These are phyloP conservation scores for Zalophus californianus DNA, from an alignment of 2,797 vertebrate genomes.

Conservation along the genomic window DNA sequence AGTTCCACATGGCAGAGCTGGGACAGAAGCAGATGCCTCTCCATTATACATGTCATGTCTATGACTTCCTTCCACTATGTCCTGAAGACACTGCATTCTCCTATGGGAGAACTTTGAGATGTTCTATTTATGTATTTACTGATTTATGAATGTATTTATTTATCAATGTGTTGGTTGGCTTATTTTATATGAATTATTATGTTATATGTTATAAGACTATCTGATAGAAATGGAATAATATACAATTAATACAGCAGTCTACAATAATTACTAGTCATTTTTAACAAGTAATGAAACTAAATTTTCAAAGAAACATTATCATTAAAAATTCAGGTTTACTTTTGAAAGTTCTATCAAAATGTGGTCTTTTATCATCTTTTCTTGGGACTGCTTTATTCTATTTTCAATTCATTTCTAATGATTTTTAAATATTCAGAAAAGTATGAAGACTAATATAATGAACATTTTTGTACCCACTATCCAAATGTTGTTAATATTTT, in stretches of 20 bases:
- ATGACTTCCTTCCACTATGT: background rate
- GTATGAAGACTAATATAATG: background rate
- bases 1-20: background rate
- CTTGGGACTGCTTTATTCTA: background rate
- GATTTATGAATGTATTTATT: background rate
- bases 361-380: background rate
- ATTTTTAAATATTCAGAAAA: constrained; percentile 44
- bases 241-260: background rate
- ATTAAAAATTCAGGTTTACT: background rate
- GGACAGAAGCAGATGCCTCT: background rate
- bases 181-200: background rate
- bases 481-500: background rate
- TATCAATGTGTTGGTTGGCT: background rate
- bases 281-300: background rate
- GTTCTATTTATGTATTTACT: background rate
- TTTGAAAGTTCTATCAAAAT: constrained; percentile 7
- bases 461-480: background rate
- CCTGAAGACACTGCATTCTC: background rate
- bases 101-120: background rate
- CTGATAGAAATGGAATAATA: background rate
- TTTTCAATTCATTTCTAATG: constrained; percentile 37
- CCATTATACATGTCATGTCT: background rate
- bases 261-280: constrained; percentile 30
- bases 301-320: background rate
- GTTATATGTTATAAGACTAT: background rate